Percentiles rank a stretch among this genome's conserved stretches.
phyloP scores from a whole-genome alignment of 2,113 vertebrate species.

The Clinocottus analis region DNA sequence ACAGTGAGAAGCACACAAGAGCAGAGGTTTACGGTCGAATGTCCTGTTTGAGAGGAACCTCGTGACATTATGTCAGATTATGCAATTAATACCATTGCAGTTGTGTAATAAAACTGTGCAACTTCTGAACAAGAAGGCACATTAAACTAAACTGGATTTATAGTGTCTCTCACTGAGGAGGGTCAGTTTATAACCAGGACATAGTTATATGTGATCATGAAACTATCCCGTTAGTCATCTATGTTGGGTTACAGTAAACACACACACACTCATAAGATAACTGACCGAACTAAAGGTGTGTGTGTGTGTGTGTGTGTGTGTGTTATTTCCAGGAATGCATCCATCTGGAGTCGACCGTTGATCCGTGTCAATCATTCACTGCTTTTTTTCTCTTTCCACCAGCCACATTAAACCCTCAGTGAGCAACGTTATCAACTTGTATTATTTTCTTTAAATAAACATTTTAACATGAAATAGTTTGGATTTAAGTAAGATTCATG shows the following conservation, averaged over 20 bases:
- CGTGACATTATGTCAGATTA: not conserved
- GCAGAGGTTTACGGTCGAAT: not conserved
- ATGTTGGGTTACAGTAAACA: not conserved
- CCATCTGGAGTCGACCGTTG: not conserved
- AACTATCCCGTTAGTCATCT: not conserved
- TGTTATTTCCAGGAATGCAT: not conserved
- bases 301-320: no score
- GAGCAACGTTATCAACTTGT: no score
- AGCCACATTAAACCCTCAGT: no score
- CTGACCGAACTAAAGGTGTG: not conserved
- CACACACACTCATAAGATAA: no score
- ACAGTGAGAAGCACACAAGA: no score
- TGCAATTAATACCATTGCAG: no score
- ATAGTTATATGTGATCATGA: not conserved
- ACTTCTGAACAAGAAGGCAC: not conserved
- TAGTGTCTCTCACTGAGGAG: not conserved
- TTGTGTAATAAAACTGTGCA: not conserved
- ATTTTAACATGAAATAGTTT: not conserved
- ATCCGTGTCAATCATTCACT: conserved; percentile 34
- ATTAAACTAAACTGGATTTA: not conserved
- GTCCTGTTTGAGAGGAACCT: not conserved
- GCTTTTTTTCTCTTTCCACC: not conserved
- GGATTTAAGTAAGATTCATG: not conserved
- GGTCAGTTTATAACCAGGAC: not conserved
- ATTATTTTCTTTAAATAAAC: no score